Base-by-base conservation (phyloP, 92 coral and sea anemone species). In the Galaxea fascicularis region DNA sequence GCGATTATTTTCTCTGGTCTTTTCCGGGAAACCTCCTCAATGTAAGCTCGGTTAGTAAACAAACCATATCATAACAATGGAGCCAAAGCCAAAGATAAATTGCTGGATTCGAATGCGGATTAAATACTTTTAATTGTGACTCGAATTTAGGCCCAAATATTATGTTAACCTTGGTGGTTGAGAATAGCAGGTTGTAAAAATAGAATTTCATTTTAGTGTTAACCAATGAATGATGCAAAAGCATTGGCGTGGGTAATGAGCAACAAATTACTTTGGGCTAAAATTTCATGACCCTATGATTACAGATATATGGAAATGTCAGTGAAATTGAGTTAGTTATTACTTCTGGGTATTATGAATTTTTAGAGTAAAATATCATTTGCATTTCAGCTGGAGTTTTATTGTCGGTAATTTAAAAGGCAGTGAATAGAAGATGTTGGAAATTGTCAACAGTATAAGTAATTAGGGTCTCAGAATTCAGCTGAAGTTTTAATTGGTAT, bases 221-320 rank as follows among this genome's bases (percentile, higher is more conserved):
- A n/a, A n/a, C n/a, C n/a, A n/a, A 52, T 44, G 63, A 73, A 27
- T 28, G 78, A 73, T 17, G 78, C 24, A 12, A 51, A 17, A 31
- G 44, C 27, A 52, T 73, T 9, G 26, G 7, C 4, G 22, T 25
- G 77, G 29, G 1, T 52, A 51, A 51, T 47, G 46, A 31, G 45
- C 30, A 52, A 27, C 35, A 16, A 30, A 27, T 73, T 18, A 47
- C 22, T 56, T 28, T 25, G 8, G 4, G 44, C 1, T 7, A 52
- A 26, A 18, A 47, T 71, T 28, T 73, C 45, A 25, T 73, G 35
- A 5, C 18, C 15, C 4, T 8, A 16, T 25, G 68, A 24, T 26
- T 17, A 10, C 1, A 73, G 62, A 17, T 15, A 22, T 10, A 30
- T 15, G 26, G 0, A 52, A 28, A 47, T 63, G 56, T 49, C 7